Conservation (phyloP, 2,113 vertebrate genomes). For the Cebidichthys violaceus region DNA sequence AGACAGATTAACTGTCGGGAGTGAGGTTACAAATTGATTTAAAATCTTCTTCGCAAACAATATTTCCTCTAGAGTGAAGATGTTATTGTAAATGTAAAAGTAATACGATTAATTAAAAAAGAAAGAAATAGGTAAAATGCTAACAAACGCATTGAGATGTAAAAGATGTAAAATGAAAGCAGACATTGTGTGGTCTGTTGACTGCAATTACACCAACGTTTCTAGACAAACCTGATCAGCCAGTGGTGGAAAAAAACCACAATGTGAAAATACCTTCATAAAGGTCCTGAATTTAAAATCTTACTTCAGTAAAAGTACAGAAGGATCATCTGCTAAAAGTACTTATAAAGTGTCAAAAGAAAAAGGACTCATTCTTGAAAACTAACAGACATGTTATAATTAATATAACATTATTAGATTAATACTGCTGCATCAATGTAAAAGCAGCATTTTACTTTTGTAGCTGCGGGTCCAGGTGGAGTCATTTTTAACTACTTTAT, state of each 20-base stretch:
- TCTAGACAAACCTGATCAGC: too few species aligned
- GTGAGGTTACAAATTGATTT: background rate
- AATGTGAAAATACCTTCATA: too few species aligned
- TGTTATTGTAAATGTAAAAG: background rate
- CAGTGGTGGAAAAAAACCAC: too few species aligned
- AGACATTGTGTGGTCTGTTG: background rate
- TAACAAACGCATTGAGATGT: too few species aligned
- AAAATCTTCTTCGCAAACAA: background rate
- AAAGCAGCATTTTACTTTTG: background rate
- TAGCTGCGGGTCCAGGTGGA: too few species aligned
- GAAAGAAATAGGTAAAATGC: background rate
- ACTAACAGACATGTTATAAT: background rate
- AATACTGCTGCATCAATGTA: background rate
- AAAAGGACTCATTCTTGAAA: background rate
- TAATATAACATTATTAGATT: background rate
- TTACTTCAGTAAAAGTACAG: background rate
- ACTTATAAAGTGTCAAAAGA: too few species aligned
- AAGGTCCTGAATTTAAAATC: background rate
- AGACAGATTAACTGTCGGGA: background rate
- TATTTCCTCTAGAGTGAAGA: background rate
- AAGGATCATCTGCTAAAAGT: background rate
- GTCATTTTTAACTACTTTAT: too few species aligned
- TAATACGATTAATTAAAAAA: background rate
- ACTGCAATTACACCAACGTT: too few species aligned
- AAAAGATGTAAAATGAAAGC: background rate